Conservation (phyloP, 35 echinoderm and acorn worm genomes). For the Apostichopus californicus region DNA sequence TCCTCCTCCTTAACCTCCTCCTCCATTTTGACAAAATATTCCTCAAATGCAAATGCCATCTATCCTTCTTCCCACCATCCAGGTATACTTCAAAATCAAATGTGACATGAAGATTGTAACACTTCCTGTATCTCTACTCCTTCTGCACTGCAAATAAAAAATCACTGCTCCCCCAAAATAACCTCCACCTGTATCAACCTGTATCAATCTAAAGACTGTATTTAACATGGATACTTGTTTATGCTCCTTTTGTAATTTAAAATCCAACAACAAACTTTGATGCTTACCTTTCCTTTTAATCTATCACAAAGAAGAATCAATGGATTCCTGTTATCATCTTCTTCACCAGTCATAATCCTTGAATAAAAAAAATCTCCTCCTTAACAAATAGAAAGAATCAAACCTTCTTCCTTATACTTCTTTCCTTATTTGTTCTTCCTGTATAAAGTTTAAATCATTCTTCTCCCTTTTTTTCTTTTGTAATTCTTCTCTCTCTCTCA, state of each 20-base stretch:
- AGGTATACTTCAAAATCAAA: not conserved
- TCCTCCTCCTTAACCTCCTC: not conserved
- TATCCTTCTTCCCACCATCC: not conserved
- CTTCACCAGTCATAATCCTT: slow-evolving; percentile 12
- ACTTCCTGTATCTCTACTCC: too few species aligned
- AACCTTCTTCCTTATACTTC: too few species aligned
- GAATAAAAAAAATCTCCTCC: not conserved
- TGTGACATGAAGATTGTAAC: too few species aligned
- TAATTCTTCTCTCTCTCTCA: too few species aligned
- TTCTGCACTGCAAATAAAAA: too few species aligned
- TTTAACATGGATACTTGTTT: too few species aligned
- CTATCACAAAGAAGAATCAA: slow-evolving; percentile 36
- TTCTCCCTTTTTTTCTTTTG: too few species aligned
- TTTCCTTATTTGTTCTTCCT: not conserved
- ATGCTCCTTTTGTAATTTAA: not conserved
- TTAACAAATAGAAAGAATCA: not conserved
- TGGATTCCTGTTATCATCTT: slow-evolving; percentile 20
- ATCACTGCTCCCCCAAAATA: too few species aligned
- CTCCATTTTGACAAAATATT: not conserved
- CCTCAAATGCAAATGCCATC: not conserved
- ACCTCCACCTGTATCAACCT: too few species aligned
- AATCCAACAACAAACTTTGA: not conserved
- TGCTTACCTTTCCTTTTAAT: slow-evolving; percentile 29
- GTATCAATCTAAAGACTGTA: too few species aligned
- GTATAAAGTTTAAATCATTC: too few species aligned